A percentile compares a stretch with the other conserved stretches of the same genome.
These are phyloP conservation scores for Nymphicus hollandicus DNA, from an alignment of 2,113 vertebrate genomes.

Conservation along the genomic window DNA sequence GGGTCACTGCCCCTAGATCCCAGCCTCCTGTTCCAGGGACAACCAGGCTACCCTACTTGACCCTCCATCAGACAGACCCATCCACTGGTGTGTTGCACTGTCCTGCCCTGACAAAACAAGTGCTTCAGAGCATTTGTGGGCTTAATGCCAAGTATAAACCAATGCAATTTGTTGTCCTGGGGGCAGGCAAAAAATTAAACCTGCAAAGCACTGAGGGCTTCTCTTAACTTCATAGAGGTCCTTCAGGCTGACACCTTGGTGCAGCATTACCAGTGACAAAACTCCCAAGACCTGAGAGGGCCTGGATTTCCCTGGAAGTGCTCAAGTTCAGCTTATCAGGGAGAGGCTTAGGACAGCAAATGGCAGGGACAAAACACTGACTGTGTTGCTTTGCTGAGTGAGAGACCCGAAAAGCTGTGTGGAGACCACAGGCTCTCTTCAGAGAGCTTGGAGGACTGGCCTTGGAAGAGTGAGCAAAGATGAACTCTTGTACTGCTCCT, in stretches of 20 bases:
- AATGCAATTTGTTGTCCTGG: accelerated
- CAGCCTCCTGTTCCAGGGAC: not conserved
- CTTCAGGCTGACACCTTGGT: not conserved
- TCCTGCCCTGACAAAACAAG: not conserved
- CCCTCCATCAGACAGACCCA: not conserved
- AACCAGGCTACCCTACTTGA: not conserved
- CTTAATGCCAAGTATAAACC: not conserved
- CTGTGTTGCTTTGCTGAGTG: not conserved
- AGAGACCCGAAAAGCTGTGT: not conserved
- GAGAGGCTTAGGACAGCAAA: not conserved
- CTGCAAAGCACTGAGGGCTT: not conserved
- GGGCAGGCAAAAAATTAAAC: not conserved
- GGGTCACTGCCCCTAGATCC: not conserved
- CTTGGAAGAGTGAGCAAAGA: not conserved
- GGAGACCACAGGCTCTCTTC: not conserved
- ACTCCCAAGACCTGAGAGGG: accelerated
- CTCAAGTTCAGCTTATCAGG: not conserved
- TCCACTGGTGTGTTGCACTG: not conserved
- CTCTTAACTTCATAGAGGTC: not conserved
- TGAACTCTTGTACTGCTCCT: not conserved
- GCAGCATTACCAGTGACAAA: not conserved
- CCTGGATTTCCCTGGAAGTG: not conserved
- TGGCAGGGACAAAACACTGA: not conserved
- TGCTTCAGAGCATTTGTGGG: not conserved
- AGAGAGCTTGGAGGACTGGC: not conserved